Base-by-base conservation (phyloP, 2,113 vertebrate species). In the Promerops cafer region DNA sequence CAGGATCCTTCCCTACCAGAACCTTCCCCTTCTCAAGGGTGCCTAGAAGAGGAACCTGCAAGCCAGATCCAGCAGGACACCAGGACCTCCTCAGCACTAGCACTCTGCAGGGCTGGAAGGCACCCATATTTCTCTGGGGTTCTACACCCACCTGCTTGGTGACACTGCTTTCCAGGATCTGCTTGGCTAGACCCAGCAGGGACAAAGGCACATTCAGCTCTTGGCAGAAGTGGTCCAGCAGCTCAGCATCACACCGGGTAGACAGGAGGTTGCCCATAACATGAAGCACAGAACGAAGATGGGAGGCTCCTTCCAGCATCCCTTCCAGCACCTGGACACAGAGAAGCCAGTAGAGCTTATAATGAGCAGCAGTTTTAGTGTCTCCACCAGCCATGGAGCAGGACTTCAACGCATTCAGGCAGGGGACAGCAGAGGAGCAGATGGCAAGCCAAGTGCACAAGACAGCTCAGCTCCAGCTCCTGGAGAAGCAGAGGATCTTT, bases 221-320 rank as follows among this genome's bases (percentile, higher is more conserved):
- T n/a, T 3, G 63, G 89, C 98, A 96, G 33, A 99, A 97, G 57
- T 72, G 27, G 17, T 90, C 52, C 31, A 97, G 95, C 49, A 97
- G 95, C 40, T 97, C 94, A 6, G 89, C 93, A 89, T 99, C 98
- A 78, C 97, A 95, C 16, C 11, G 97, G 42, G 96, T 96, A 47
- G 98, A 87, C 50, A 98, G 96, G 60, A 99, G 98, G 95, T 98
- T 98, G 72, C 85, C 92, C 37, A 99, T 75, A 26, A 99, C 94
- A 37, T 61, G 98, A 42, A 99, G 97, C 1, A 97, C 96, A 2
- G 96, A 97, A 40, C 97, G 97, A 94, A 99, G 98, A n/a, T 52
- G 87, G 65, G 97, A 97, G 5, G 95, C 96, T n/a, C 97, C 98
- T 77, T 98, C 97, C 35, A 98, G 74, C 89, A 95, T 53, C 9